Percentiles rank a stretch among this genome's conserved stretches.
Conservation (phyloP, 2,113 vertebrate species). For the Psephotus haematonotus region DNA sequence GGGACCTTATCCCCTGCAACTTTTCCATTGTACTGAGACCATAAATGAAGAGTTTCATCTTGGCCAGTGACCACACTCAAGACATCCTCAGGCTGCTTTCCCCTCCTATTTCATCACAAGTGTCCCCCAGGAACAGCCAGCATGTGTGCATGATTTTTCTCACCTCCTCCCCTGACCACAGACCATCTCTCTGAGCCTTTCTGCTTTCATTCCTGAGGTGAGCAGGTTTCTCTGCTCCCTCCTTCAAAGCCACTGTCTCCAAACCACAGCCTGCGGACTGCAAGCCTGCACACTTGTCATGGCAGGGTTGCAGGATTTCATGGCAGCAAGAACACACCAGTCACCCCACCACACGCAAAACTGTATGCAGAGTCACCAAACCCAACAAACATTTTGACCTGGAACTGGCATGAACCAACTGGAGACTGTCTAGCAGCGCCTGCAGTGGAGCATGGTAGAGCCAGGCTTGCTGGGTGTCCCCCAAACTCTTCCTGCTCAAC, state of each 20-base stretch:
- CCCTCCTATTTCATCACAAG: background rate
- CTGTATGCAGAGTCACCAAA: background rate
- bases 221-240: background rate
- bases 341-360: background rate
- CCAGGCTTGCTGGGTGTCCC: background rate
- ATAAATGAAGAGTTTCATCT: background rate
- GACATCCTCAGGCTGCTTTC: background rate
- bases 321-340: background rate
- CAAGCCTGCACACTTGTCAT: background rate
- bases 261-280: background rate
- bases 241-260: background rate
- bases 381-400: background rate
- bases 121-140: background rate
- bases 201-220: background rate
- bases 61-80: background rate
- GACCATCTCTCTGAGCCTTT: background rate
- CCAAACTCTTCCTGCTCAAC: background rate
- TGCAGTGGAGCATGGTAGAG: rapidly evolving
- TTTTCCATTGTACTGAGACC: background rate
- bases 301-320: background rate
- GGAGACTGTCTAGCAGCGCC: background rate
- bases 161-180: background rate
- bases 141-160: background rate
- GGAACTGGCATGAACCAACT: background rate
- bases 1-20: too few relatives aligned